Conservation (phyloP, 2,888 invertebrate genomes). For the Lathronympha strigana region DNA sequence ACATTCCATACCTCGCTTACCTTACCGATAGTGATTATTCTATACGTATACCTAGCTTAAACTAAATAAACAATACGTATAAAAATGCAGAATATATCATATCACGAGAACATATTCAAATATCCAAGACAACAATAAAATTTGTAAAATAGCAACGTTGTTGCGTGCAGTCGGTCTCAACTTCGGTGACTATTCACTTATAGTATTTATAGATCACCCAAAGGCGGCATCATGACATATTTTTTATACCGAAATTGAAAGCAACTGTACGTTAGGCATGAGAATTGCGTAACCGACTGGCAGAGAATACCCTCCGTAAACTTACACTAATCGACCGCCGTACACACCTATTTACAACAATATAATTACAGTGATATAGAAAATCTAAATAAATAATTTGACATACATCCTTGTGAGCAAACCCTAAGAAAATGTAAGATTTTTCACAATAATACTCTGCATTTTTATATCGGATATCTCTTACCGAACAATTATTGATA, state of each 20-base stretch:
- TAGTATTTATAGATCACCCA: slow-evolving; percentile 30
- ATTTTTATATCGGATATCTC: slow-evolving; percentile 70
- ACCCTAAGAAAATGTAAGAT: slow-evolving; percentile 32
- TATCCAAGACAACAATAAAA: slow-evolving; percentile 34
- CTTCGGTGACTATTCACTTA: slow-evolving; percentile 8
- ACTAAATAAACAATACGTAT: slow-evolving; percentile 56
- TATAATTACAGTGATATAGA: slow-evolving; percentile 36
- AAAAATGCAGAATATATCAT: slow-evolving; percentile 70
- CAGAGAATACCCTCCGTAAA: slow-evolving; percentile 15
- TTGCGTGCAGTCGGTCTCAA: slow-evolving; percentile 36
- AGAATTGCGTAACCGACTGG: slow-evolving; percentile 47
- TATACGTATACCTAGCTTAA: slow-evolving; percentile 76
- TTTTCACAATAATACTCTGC: slow-evolving; percentile 71
- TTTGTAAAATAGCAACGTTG: slow-evolving; percentile 29
- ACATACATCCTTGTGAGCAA: slow-evolving; percentile 38
- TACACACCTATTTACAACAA: slow-evolving; percentile 38
- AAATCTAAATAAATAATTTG: slow-evolving; percentile 39
- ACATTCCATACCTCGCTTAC: slow-evolving; percentile 80
- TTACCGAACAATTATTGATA: slow-evolving; percentile 67
- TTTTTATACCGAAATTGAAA: slow-evolving; percentile 32
- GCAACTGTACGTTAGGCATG: slow-evolving; percentile 37
- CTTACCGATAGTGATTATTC: slow-evolving; percentile 66
- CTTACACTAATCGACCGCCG: not conserved
- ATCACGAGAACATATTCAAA: slow-evolving; percentile 46
- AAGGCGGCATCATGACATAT: slow-evolving; percentile 19